These are phyloP conservation scores for Coremacera marginata DNA, from an alignment of 2,888 invertebrate species.

Conservation along the genomic window DNA sequence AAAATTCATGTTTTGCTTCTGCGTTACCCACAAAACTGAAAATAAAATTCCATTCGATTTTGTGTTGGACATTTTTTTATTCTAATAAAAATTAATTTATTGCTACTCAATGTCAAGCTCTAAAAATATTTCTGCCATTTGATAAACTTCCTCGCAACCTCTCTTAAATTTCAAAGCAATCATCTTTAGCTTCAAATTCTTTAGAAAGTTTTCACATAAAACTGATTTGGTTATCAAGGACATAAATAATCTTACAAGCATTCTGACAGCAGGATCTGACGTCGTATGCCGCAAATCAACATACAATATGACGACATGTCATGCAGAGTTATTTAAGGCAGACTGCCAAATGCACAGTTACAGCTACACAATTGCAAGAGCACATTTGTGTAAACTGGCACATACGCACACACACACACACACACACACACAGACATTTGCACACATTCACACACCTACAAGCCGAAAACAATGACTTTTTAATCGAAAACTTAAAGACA, in stretches of 20 bases:
- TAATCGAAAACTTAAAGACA: not conserved
- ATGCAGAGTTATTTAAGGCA: not conserved
- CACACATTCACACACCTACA: not conserved
- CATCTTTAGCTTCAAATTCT: not conserved
- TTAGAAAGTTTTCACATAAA: not conserved
- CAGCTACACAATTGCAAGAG: not conserved
- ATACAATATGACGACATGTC: not conserved
- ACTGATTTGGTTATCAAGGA: not conserved
- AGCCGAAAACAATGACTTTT: not conserved
- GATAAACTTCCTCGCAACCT: not conserved
- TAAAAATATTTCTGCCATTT: no score
- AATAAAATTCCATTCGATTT: no score
- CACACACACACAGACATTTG: not conserved
- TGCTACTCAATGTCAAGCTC: no score
- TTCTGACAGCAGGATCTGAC: constrained; percentile 1
- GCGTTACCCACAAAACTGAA: no score
- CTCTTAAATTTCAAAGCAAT: not conserved
- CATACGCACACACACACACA: no score
- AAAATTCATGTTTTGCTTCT: no score
- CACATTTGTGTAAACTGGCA: no score
- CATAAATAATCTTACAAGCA: not conserved
- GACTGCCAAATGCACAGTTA: not conserved
- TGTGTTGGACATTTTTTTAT: no score
- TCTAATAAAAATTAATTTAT: no score
- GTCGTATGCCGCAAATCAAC: not conserved